Conservation (phyloP, 2,797 vertebrate genomes). For the Poeciliopsis gracilis region DNA sequence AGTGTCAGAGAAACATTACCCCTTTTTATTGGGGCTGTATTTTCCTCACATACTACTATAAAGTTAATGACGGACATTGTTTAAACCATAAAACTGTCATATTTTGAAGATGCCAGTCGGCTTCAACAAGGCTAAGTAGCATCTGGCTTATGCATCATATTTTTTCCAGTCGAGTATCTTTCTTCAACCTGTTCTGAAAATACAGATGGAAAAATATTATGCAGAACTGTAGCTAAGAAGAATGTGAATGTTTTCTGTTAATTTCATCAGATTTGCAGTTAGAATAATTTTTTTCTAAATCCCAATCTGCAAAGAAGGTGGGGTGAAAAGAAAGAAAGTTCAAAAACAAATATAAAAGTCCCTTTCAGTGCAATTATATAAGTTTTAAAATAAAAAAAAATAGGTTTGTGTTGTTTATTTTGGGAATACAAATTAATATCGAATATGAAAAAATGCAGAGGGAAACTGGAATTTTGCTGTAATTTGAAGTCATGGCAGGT, state of each 20-base stretch:
- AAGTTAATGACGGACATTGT: slow-evolving; percentile 84
- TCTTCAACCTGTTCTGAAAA: neutral
- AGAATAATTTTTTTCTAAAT: slow-evolving; percentile 14
- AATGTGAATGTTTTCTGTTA: slow-evolving; percentile 1
- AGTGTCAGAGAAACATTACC: slow-evolving; percentile 81
- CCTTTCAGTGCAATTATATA: neutral
- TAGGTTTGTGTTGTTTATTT: neutral
- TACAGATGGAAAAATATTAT: slow-evolving; percentile 1
- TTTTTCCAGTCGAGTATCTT: slow-evolving; percentile 25
- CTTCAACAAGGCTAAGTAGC: slow-evolving; percentile 69
- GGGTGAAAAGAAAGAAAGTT: neutral
- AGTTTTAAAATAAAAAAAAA: neutral
- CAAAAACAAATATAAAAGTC: neutral
- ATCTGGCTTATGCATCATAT: slow-evolving; percentile 64
- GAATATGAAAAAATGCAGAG: neutral
- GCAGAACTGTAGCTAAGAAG: neutral
- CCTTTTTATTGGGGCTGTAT: slow-evolving; percentile 81
- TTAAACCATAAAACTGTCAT: slow-evolving; percentile 80
- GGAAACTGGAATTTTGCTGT: neutral
- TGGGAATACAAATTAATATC: neutral
- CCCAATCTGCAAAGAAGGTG: neutral
- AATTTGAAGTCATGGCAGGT: neutral
- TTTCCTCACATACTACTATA: slow-evolving; percentile 78
- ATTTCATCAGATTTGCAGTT: neutral
- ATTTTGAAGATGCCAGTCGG: slow-evolving; percentile 74